Conservation (phyloP, 2,113 vertebrate species). For the Burhinus oedicnemus region DNA sequence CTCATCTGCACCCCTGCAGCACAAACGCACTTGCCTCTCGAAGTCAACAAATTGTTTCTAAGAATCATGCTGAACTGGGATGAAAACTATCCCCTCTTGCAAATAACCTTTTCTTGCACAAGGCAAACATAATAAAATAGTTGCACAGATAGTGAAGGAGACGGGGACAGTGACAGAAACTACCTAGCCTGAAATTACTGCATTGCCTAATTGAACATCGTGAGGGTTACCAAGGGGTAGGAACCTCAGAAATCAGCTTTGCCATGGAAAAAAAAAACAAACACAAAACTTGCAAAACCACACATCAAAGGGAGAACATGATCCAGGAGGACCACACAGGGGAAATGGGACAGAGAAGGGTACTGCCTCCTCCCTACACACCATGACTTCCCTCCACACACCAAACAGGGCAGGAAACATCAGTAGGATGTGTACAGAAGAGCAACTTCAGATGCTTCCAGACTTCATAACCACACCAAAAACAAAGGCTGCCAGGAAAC, state of each 20-base stretch:
- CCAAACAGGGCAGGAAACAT: background rate
- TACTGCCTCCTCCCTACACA: background rate
- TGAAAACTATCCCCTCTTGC: background rate
- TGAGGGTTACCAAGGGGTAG: background rate
- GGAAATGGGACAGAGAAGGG: background rate
- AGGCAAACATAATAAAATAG: background rate
- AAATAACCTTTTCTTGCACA: background rate
- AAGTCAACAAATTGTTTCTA: background rate
- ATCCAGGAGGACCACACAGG: background rate
- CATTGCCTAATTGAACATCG: background rate
- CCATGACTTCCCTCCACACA: background rate
- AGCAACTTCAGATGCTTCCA: background rate
- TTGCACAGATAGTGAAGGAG: background rate
- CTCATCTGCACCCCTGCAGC: background rate
- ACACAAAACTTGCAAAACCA: background rate
- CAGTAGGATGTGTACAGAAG: background rate
- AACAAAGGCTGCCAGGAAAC: background rate
- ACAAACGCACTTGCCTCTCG: background rate
- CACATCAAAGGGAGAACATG: background rate
- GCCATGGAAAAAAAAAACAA: background rate
- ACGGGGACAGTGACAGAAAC: background rate
- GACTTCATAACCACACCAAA: background rate
- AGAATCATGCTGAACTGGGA: background rate
- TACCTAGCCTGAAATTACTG: background rate
- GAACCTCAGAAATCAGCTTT: background rate